Evolutionary conservation across 2,113 vertebrate species (phyloP).

Genomic region (Triplophysa tibetana): DNA sequence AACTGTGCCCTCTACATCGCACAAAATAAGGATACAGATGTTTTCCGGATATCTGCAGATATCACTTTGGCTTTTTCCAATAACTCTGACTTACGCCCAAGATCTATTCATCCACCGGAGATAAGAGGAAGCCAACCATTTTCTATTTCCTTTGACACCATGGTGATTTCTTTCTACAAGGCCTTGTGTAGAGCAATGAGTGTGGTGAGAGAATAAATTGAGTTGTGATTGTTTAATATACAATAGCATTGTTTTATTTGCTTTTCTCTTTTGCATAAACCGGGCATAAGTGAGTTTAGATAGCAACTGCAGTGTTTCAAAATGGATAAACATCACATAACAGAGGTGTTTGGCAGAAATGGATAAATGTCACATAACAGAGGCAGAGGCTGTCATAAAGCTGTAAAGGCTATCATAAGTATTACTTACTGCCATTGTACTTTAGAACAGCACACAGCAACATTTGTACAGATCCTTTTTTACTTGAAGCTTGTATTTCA

Average conservation of each 20-base stretch:
- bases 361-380: too few relatives aligned
- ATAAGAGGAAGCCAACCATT: conserved; percentile 13
- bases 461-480: too few relatives aligned
- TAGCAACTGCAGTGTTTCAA: background rate
- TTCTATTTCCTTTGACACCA: conserved; percentile 1
- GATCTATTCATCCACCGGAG: conserved; percentile 16
- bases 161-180: conserved; percentile 12
- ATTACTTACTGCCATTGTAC: background rate
- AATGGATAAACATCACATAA: background rate
- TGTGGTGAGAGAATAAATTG: conserved; percentile 11
- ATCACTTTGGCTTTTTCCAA: conserved; percentile 2
- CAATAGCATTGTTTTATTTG: background rate
- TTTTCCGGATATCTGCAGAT: conserved; percentile 26
- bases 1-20: background rate
- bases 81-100: conserved; percentile 19
- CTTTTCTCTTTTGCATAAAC: background rate
- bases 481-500: too few relatives aligned
- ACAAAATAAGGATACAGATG: conserved; percentile 15
- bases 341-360: background rate
- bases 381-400: background rate
- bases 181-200: conserved; percentile 5
- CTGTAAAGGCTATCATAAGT: background rate
- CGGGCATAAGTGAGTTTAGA: background rate
- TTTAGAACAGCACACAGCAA: too few relatives aligned
- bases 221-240: background rate